These are phyloP conservation scores for Tiliqua scincoides DNA, from an alignment of 2,113 vertebrate genomes.

Conservation along the genomic window DNA sequence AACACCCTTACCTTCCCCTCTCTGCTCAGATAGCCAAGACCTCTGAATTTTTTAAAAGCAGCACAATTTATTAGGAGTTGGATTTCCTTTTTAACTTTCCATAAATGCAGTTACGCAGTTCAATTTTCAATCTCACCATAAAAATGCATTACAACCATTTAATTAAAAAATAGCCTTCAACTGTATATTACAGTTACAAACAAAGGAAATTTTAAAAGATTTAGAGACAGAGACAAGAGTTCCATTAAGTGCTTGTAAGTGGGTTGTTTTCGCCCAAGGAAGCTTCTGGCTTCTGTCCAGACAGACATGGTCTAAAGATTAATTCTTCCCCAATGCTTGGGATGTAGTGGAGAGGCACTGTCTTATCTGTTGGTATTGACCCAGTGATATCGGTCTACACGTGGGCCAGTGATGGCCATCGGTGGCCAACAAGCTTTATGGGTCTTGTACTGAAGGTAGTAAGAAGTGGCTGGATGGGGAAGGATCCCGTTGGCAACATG, in stretches of 20 bases:
- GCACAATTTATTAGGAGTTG: conserved; percentile 56
- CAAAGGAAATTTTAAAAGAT: neutral
- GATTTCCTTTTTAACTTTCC: conserved; percentile 61
- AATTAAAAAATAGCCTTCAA: neutral
- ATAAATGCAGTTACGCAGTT: neutral
- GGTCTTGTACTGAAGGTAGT: conserved; percentile 64
- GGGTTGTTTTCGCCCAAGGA: neutral
- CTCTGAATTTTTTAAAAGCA: conserved; percentile 15
- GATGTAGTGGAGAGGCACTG: neutral
- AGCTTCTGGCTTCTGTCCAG: neutral
- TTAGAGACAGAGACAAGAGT: neutral
- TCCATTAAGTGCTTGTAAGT: neutral
- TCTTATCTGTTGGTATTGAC: conserved; percentile 83
- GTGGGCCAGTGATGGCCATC: conserved; percentile 73
- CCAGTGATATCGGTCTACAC: conserved; percentile 94
- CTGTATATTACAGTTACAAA: conserved; percentile 2
- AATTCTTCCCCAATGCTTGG: rapidly evolving
- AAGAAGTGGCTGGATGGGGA: conserved; percentile 38
- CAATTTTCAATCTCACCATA: conserved; percentile 36
- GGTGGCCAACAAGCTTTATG: conserved; percentile 72
- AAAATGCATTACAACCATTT: conserved; percentile 51
- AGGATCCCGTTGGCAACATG: conserved; percentile 64
- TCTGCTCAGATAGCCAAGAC: neutral
- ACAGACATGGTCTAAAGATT: neutral
- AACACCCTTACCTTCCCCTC: neutral